Evolutionary conservation across 2,797 vertebrate species (phyloP).

Genomic region (Pseudocheirus occidentalis): DNA sequence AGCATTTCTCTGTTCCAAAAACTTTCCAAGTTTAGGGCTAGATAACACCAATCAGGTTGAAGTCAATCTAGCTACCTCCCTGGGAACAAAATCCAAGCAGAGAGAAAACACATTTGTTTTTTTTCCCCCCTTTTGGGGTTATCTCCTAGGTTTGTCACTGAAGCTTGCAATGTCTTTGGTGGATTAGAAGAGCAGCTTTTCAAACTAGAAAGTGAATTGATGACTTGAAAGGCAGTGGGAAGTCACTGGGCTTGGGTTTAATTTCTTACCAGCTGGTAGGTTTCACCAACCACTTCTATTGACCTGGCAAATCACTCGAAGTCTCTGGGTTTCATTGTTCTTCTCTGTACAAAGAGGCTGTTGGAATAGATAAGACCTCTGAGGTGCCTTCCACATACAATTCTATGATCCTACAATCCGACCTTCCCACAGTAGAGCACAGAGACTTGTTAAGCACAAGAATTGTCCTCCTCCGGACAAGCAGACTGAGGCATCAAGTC

Average conservation of each 20-base stretch:
- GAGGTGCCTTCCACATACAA: not conserved
- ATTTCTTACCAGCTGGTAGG: not conserved
- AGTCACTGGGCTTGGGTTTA: not conserved
- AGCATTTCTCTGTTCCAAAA: slow-evolving; percentile 4
- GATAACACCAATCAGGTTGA: not conserved
- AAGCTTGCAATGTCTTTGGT: not conserved
- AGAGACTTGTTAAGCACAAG: not conserved
- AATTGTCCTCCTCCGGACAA: not conserved
- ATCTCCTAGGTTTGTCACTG: not conserved
- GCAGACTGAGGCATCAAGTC: slow-evolving; percentile 19
- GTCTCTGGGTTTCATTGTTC: not conserved
- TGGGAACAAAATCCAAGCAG: not conserved
- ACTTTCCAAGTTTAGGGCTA: not conserved
- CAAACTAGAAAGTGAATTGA: not conserved
- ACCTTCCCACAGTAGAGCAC: not conserved
- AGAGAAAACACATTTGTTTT: not conserved
- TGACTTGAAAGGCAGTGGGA: not conserved
- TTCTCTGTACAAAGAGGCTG: not conserved
- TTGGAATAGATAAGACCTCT: not conserved
- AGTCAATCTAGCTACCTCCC: not conserved
- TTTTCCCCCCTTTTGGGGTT: not conserved
- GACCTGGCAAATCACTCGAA: not conserved
- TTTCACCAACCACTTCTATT: not conserved
- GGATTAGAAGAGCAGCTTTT: not conserved
- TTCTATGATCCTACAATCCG: not conserved